Evolutionary conservation across 2,888 invertebrate genomes (phyloP), one percentile per base, ranked within the genome.

Genomic region (Teinopalpus imperialis): DNA sequence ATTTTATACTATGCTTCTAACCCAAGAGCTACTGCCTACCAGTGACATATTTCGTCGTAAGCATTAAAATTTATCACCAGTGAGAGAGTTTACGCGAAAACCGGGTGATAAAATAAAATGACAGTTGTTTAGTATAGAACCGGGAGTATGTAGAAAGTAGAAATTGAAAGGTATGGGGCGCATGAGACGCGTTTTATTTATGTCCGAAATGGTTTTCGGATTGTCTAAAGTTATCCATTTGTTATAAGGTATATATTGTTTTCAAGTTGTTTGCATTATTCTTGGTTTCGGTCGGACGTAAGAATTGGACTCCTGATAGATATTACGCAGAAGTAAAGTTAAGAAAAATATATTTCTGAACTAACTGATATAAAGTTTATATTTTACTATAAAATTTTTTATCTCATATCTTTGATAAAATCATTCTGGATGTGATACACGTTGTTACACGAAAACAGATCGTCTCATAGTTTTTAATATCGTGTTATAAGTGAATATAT

Each of bases 31-130:
- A 43, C 37, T 20, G 39, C 40, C 48, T 37, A 31, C 52, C 29
- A 29, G 37, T 23, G 27, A 31, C 36, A 81, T 87, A 87, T 83
- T 79, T 85, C 76, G 74, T 60, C 53, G 56, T 62, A 56, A 64
- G 69, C 87, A 87, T 88, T 88, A 88, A 88, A 87, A 87, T 88
- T 87, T 83, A 88, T 86, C 77, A 76, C 81, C 68, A 72, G 66
- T 72, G 68, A 69, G 73, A 63, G 80, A 81, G 74, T 85, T 81
- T 82, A 83, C 82, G 75, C 69, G 73, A 67, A 79, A 85, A 81
- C 79, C 76, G 59, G 82, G 87, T 80, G 79, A 86, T 87, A 87
- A 88, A 88, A 87, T 86, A 87, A 86, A 86, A 87, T 85, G 87
- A 86, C 87, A 86, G 83, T 88, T 87, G 87, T 87, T 88, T 88